These are phyloP conservation scores for Sphinx pinastri DNA, from an alignment of 2,888 invertebrate genomes.

Conservation along the genomic window DNA sequence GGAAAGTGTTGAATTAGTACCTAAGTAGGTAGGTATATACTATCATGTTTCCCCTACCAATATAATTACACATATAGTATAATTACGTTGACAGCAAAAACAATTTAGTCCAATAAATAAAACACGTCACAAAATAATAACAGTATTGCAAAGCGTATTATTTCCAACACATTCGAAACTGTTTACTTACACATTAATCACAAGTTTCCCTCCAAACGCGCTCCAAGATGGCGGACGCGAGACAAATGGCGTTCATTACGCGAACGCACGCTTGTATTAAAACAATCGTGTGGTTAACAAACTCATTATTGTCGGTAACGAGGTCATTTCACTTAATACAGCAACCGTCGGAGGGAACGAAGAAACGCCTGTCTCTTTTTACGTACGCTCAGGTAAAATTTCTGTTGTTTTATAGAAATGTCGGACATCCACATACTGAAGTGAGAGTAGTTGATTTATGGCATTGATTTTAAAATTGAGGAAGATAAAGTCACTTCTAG, in stretches of 20 bases:
- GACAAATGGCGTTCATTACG: slow-evolving; percentile 50
- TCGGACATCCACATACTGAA: no score
- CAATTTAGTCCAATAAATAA: no score
- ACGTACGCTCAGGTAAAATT: not conserved
- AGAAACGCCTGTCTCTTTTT: slow-evolving; percentile 9
- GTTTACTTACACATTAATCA: slow-evolving; percentile 16
- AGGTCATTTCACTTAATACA: slow-evolving; percentile 57
- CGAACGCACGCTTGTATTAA: slow-evolving; percentile 46
- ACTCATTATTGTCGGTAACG: slow-evolving; percentile 56
- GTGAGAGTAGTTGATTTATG: no score
- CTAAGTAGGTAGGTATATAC: no score
- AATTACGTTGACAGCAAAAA: no score
- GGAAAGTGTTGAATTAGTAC: no score
- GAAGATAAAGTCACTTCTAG: no score
- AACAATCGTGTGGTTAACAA: slow-evolving; percentile 55
- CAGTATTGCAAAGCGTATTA: not conserved
- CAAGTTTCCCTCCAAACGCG: slow-evolving; percentile 28
- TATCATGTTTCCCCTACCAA: no score
- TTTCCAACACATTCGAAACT: slow-evolving; percentile 19
- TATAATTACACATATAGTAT: no score
- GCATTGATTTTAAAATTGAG: no score
- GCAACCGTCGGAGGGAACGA: slow-evolving; percentile 24
- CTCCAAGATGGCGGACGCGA: slow-evolving; percentile 30
- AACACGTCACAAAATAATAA: not conserved
- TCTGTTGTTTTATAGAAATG: no score